A percentile compares a stretch with the other conserved stretches of the same genome.
These are phyloP conservation scores for Epirrhoe alternata DNA, from an alignment of 2,888 invertebrate species.

Conservation along the genomic window DNA sequence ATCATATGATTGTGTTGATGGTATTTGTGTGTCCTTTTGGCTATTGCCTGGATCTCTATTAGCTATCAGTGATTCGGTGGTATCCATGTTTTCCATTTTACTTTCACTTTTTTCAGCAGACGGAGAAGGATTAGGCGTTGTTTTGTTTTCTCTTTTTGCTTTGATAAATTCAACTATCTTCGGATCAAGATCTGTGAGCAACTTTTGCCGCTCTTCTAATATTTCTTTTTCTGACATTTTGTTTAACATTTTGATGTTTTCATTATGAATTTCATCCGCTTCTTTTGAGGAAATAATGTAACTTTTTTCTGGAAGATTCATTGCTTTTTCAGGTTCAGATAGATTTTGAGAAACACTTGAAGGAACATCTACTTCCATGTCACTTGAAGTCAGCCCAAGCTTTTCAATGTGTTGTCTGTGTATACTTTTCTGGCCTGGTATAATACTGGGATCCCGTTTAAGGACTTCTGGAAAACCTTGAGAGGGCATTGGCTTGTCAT, in stretches of 20 bases:
- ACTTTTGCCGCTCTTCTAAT: slow-evolving; percentile 88
- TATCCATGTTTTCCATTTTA: slow-evolving; percentile 59
- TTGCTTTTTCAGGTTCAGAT: slow-evolving; percentile 24
- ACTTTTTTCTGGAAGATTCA: slow-evolving; percentile 69
- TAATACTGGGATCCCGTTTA: slow-evolving; percentile 63
- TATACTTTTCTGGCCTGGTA: slow-evolving; percentile 73
- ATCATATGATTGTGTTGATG: slow-evolving; percentile 46
- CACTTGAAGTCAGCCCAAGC: slow-evolving; percentile 34
- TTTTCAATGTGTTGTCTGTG: slow-evolving; percentile 74
- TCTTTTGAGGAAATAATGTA: slow-evolving; percentile 78
- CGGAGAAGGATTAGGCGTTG: background rate
- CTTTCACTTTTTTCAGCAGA: slow-evolving; percentile 6
- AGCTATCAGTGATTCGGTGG: slow-evolving; percentile 48
- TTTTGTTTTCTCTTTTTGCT: slow-evolving; percentile 59
- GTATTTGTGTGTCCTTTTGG: background rate
- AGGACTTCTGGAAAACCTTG: slow-evolving; percentile 82
- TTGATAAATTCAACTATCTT: slow-evolving; percentile 88
- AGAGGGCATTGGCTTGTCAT: slow-evolving; percentile 61
- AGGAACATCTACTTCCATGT: slow-evolving; percentile 65
- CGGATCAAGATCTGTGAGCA: slow-evolving; percentile 87
- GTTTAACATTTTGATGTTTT: slow-evolving; percentile 88
- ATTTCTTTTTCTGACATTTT: slow-evolving; percentile 91
- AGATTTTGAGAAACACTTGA: slow-evolving; percentile 30
- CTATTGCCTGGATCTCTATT: slow-evolving; percentile 9
- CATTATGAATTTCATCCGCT: slow-evolving; percentile 87